phyloP scores from a whole-genome alignment of 2,797 vertebrate species.

The Odontamblyopus rebecca region DNA sequence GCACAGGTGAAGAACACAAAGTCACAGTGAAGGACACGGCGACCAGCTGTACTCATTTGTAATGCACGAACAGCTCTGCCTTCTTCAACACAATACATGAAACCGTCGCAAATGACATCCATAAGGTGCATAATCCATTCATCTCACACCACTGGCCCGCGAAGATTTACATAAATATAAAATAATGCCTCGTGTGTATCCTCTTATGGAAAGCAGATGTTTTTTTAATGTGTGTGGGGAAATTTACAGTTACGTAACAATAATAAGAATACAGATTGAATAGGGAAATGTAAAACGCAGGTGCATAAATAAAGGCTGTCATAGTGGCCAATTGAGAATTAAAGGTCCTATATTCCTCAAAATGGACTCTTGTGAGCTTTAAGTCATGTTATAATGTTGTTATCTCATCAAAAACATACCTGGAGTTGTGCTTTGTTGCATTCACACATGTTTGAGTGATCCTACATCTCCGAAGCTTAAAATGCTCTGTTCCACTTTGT shows the following conservation, averaged over 20 bases:
- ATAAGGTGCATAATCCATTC: slow-evolving; percentile 39
- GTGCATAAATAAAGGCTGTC: neutral
- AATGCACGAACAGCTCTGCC: slow-evolving; percentile 50
- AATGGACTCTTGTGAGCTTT: no score
- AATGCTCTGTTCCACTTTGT: no score
- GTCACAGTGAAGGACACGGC: slow-evolving; percentile 61
- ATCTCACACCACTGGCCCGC: neutral
- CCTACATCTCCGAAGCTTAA: no score
- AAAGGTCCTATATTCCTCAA: no score
- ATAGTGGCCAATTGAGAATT: no score
- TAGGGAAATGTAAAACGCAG: neutral
- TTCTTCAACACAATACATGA: slow-evolving; percentile 56
- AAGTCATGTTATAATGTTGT: no score
- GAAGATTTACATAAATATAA: neutral
- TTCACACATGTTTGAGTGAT: no score
- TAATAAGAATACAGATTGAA: neutral
- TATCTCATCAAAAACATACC: no score
- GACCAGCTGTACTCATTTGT: slow-evolving; percentile 55
- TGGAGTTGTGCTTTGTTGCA: no score
- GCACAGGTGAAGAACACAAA: slow-evolving; percentile 52
- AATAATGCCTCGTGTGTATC: neutral
- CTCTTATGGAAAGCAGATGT: neutral
- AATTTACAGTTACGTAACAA: neutral
- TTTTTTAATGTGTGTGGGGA: neutral
- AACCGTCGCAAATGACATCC: slow-evolving; percentile 55